phyloP scores from a whole-genome alignment of 2,888 invertebrate species.

The Amblyjoppa proteus region DNA sequence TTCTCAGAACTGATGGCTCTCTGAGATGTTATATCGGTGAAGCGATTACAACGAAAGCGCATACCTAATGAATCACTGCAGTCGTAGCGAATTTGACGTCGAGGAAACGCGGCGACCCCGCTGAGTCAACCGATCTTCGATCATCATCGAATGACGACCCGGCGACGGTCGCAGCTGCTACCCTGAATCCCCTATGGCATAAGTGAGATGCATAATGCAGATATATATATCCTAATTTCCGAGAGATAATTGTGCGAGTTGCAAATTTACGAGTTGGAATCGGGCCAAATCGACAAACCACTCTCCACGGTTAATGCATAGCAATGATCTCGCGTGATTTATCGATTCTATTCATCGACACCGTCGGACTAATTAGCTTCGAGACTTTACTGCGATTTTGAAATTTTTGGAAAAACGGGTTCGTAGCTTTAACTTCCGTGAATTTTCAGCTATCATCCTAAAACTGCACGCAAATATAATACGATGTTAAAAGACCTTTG shows the following conservation, averaged over 20 bases:
- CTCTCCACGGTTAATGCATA: background rate
- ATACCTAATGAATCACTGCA: conserved; percentile 30
- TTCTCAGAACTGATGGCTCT: background rate
- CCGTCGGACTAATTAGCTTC: background rate
- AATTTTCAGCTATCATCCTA: too few relatives aligned
- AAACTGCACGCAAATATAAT: too few relatives aligned
- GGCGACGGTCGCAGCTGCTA: background rate
- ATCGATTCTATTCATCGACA: background rate
- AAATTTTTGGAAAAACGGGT: too few relatives aligned
- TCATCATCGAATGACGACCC: background rate
- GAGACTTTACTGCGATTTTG: too few relatives aligned
- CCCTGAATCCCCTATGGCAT: background rate
- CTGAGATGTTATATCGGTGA: background rate
- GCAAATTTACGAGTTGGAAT: conserved; percentile 35
- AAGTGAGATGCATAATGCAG: background rate
- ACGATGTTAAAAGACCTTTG: too few relatives aligned
- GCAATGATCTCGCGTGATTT: conserved; percentile 3
- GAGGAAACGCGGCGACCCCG: background rate
- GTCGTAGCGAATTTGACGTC: conserved; percentile 20
- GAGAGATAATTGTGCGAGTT: conserved; percentile 9
- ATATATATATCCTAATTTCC: conserved; percentile 5
- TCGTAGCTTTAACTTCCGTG: too few relatives aligned
- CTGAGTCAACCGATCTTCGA: conserved; percentile 27
- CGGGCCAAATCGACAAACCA: conserved; percentile 11
- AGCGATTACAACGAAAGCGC: conserved; percentile 10